phyloP scores from a whole-genome alignment of 2,888 invertebrate genomes.

The Tetragonula carbonaria region DNA sequence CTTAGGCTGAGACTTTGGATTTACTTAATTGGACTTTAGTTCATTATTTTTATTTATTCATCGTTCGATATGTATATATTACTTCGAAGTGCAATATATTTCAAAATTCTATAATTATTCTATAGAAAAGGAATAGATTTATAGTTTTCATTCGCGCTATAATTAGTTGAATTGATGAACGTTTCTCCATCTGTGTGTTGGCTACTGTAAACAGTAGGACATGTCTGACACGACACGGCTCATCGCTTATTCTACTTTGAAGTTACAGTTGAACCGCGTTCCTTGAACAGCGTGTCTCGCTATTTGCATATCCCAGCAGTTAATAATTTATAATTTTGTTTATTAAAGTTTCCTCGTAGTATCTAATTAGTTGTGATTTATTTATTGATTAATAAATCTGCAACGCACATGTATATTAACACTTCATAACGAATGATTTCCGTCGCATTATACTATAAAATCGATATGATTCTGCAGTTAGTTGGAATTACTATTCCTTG shows the following conservation, averaged over 20 bases:
- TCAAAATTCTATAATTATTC: too few relatives aligned
- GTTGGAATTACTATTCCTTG: too few relatives aligned
- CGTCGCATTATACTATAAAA: not conserved
- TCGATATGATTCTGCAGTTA: not conserved
- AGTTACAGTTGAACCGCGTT: not conserved
- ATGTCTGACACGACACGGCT: too few relatives aligned
- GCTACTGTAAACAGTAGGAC: not conserved
- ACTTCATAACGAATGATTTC: not conserved
- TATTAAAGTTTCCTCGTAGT: not conserved
- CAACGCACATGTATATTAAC: not conserved
- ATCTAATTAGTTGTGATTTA: not conserved
- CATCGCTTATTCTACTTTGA: not conserved
- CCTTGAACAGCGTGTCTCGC: not conserved
- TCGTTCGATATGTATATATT: too few relatives aligned
- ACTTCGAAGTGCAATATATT: too few relatives aligned
- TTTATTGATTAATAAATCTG: not conserved
- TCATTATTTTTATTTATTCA: too few relatives aligned
- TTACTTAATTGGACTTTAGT: too few relatives aligned
- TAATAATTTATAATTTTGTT: not conserved
- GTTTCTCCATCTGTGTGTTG: too few relatives aligned
- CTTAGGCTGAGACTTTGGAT: too few relatives aligned
- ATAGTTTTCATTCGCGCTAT: too few relatives aligned
- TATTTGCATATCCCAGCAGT: not conserved
- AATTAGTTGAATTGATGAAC: too few relatives aligned
- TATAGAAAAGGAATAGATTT: too few relatives aligned